Conservation (phyloP, 2,888 invertebrate genomes). For the Sphaerophoria taeniata region DNA sequence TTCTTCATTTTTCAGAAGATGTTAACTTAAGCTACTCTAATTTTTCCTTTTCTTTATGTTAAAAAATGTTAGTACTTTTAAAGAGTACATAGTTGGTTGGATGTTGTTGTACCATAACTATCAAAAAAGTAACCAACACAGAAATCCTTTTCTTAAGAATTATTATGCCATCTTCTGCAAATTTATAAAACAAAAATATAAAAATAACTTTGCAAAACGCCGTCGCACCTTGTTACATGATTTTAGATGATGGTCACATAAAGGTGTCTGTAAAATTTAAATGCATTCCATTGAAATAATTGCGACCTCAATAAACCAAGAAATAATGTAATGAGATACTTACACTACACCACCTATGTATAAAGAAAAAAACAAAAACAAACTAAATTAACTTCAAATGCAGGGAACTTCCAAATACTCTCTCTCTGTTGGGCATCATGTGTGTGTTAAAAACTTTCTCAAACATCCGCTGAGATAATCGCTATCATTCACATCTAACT, state of each 20-base stretch:
- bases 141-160: too few relatives aligned
- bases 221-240: background rate
- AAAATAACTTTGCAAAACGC: background rate
- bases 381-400: background rate
- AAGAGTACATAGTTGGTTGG: too few relatives aligned
- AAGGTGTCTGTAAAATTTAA: background rate
- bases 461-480: slow-evolving; percentile 60
- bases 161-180: too few relatives aligned
- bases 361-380: background rate
- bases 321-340: slow-evolving; percentile 19
- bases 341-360: background rate
- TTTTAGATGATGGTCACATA: background rate
- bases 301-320: background rate
- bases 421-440: background rate
- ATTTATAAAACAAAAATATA: too few relatives aligned
- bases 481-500: slow-evolving; percentile 64
- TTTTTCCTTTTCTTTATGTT: too few relatives aligned
- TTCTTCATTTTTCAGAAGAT: too few relatives aligned
- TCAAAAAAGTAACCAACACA: too few relatives aligned
- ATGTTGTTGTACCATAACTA: too few relatives aligned
- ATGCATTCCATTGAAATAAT: background rate
- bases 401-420: background rate
- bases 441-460: slow-evolving; percentile 53
- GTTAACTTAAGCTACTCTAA: too few relatives aligned
- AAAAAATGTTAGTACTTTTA: too few relatives aligned